Conservation (phyloP, 2,113 vertebrate species). For the Phaethon lepturus region DNA sequence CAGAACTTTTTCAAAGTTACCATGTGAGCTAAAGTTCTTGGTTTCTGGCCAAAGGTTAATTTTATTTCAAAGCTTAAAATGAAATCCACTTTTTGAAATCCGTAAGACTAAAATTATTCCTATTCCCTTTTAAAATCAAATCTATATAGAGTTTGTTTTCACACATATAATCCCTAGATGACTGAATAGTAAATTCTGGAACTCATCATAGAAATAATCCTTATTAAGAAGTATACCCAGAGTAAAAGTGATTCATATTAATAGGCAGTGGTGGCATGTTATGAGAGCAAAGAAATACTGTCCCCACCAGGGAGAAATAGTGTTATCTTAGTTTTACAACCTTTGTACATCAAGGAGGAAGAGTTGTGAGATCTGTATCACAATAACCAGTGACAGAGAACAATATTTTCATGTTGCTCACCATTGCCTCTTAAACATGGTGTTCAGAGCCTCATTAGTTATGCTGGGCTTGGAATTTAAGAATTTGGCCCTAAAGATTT, state of each 20-base stretch:
- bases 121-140: not conserved
- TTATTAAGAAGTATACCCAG: not conserved
- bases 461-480: not conserved
- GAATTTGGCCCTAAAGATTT: not conserved
- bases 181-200: constrained; percentile 11
- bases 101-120: constrained; percentile 15
- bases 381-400: not conserved
- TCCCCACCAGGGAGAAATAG: not conserved
- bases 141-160: not conserved
- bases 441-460: not conserved
- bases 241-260: not conserved
- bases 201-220: not conserved
- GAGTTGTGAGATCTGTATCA: not conserved
- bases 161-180: not conserved
- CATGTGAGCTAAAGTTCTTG: not conserved
- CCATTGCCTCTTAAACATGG: not conserved
- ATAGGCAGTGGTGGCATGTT: not conserved
- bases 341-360: not conserved
- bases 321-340: not conserved
- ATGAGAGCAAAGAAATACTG: not conserved
- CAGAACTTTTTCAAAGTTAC: constrained; percentile 11
- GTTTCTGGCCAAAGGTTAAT: constrained; percentile 27
- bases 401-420: not conserved
- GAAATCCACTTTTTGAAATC: constrained; percentile 7
- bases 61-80: constrained; percentile 25